A percentile compares a stretch with the other conserved stretches of the same genome.
Conservation (phyloP, 2,797 vertebrate species). For the Peromyscus melanophrys region DNA sequence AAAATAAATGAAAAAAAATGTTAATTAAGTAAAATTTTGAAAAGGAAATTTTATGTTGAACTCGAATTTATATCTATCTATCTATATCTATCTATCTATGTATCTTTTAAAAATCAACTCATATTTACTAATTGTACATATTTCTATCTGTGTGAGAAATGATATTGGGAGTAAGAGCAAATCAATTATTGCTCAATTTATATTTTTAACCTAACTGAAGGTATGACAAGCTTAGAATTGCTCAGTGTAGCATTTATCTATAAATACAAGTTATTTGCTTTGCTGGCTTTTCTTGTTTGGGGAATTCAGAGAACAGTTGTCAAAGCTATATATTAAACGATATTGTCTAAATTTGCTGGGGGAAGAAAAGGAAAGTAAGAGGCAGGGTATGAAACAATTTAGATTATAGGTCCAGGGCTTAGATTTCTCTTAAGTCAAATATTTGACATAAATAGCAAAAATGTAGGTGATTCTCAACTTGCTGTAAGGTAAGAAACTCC, state of each 20-base stretch:
- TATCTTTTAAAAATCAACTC: neutral
- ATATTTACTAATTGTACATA: neutral
- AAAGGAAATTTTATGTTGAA: neutral
- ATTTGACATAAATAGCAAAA: neutral
- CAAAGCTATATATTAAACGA: conserved; percentile 26
- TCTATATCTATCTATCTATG: neutral
- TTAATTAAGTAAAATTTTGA: neutral
- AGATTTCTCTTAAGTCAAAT: neutral
- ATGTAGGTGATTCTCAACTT: neutral
- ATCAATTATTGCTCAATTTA: neutral
- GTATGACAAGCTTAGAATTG: neutral
- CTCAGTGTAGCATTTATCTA: neutral
- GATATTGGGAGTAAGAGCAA: neutral
- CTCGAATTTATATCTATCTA: neutral
- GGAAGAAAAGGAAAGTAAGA: neutral
- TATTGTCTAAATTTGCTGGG: conserved; percentile 8
- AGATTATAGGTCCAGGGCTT: neutral
- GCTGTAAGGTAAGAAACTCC: neutral
- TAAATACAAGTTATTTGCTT: neutral
- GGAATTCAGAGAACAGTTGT: conserved; percentile 19
- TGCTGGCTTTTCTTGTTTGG: neutral
- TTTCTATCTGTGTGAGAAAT: neutral
- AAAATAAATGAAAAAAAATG: too few relatives aligned
- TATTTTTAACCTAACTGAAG: neutral
- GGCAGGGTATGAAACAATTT: neutral